These are phyloP conservation scores for Meiosimyza platycephala DNA, from an alignment of 2,888 invertebrate genomes.

Conservation along the genomic window DNA sequence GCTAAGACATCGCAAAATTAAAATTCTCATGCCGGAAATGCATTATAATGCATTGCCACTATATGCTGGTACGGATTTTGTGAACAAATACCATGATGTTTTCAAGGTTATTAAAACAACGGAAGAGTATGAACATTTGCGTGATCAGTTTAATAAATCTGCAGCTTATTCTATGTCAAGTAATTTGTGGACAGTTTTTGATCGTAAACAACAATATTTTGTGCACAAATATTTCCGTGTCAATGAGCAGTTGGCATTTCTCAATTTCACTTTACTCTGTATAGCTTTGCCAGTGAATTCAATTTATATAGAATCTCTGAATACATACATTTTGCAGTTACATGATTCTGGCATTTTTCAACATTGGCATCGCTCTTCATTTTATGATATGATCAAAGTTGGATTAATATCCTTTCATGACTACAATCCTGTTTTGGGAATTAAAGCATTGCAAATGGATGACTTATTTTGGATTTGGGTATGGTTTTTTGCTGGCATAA, in stretches of 20 bases:
- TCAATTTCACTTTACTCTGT: slow-evolving; percentile 6
- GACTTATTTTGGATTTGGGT: slow-evolving; percentile 25
- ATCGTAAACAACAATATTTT: slow-evolving; percentile 24
- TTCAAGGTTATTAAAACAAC: not conserved
- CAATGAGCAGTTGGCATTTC: not conserved
- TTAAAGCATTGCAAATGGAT: not conserved
- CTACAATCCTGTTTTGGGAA: not conserved
- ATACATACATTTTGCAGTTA: slow-evolving; percentile 18
- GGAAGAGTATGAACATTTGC: not conserved
- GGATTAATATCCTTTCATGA: slow-evolving; percentile 25
- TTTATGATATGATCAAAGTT: slow-evolving; percentile 28
- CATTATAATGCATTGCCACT: not conserved
- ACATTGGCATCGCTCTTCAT: slow-evolving; percentile 18
- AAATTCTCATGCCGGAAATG: no score
- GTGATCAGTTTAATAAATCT: slow-evolving; percentile 24
- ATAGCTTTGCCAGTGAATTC: slow-evolving; percentile 25
- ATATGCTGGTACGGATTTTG: slow-evolving; percentile 1
- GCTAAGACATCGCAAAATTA: no score
- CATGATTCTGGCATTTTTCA: slow-evolving; percentile 16
- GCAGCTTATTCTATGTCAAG: not conserved
- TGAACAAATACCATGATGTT: not conserved
- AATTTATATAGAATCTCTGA: slow-evolving; percentile 17
- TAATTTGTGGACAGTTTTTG: slow-evolving; percentile 15
- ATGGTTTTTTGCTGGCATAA: not conserved
- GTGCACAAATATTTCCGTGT: slow-evolving; percentile 13